Evolutionary conservation across 2,113 vertebrate genomes (phyloP), one percentile per base, ranked within the genome.

Genomic region (Aleadryas rufinucha): DNA sequence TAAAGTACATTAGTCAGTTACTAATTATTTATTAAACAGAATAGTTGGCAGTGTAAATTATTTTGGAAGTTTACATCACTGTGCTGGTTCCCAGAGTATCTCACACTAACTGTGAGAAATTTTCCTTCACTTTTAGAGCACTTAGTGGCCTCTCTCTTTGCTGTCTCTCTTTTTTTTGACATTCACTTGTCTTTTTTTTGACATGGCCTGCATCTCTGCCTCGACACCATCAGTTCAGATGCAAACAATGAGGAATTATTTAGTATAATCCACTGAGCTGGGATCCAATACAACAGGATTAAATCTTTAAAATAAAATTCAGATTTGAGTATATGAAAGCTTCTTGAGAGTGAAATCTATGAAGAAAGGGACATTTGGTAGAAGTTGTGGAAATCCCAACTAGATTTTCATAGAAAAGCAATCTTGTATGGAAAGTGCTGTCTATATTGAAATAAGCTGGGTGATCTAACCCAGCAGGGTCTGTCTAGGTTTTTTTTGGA

Each of bases 1-100:
- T 85, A 35, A 64, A 84, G 33, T 54, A 76, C 75, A 85, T 85
- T 91, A 90, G 49, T 93, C 44, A 64, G 61, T 91, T 83, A n/a
- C 26, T 93, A 88, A 76, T 94, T 88, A 93, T 93, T 95, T 93
- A 64, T 93, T 88, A 75, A 96, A 68, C 35, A 76, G 39, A 63
- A 68, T 33, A 54, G 14, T 75, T 91, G 65, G 16, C 90, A 82
- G 13, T 20, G 33, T 70, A 42, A 82, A 49, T 79, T 82, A 75
- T 68, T 87, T 84, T 84, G 52, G 52, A 87, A 77, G 30, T 63
- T 59, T 89, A 13, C 31, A 54, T 60, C 8, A 11, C 39, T 59
- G 11, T 85, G 27, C 35, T 95, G 69, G 18, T 26, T 91, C 52
- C 50, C 64, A 45, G 42, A 27, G 9, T 68, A 35, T 52, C 21